These are phyloP conservation scores for Lutra lutra DNA, from an alignment of 2,797 vertebrate genomes.

Conservation along the genomic window DNA sequence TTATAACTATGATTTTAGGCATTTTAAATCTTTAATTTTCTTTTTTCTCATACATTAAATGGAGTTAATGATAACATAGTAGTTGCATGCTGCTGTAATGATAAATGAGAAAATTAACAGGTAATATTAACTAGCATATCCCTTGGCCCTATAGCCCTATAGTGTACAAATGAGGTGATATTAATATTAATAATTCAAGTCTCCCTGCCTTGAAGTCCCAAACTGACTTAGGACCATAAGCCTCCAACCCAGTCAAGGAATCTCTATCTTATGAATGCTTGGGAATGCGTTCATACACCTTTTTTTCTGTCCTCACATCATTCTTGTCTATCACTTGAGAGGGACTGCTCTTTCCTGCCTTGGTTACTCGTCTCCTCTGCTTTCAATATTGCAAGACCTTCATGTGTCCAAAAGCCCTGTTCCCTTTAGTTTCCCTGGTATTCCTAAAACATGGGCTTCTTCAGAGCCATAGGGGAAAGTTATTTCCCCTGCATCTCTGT, in stretches of 20 bases:
- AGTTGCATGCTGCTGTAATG: not conserved
- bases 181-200: not conserved
- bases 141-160: not conserved
- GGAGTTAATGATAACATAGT: not conserved
- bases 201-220: not conserved
- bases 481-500: not conserved
- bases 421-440: not conserved
- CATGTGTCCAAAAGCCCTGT: not conserved
- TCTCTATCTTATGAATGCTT: not conserved
- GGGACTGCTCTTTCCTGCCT: not conserved
- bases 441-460: not conserved
- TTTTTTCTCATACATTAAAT: not conserved
- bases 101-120: not conserved
- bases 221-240: not conserved
- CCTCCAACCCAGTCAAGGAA: not conserved
- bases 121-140: not conserved
- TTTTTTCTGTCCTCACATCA: not conserved
- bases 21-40: not conserved
- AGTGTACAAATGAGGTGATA: not conserved
- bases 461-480: not conserved
- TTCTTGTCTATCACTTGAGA: not conserved
- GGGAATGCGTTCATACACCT: not conserved
- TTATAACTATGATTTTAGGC: not conserved
- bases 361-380: not conserved
- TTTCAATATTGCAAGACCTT: not conserved